These are phyloP conservation scores for Rhodophaea formosa DNA, from an alignment of 2,888 invertebrate genomes.

Conservation along the genomic window DNA sequence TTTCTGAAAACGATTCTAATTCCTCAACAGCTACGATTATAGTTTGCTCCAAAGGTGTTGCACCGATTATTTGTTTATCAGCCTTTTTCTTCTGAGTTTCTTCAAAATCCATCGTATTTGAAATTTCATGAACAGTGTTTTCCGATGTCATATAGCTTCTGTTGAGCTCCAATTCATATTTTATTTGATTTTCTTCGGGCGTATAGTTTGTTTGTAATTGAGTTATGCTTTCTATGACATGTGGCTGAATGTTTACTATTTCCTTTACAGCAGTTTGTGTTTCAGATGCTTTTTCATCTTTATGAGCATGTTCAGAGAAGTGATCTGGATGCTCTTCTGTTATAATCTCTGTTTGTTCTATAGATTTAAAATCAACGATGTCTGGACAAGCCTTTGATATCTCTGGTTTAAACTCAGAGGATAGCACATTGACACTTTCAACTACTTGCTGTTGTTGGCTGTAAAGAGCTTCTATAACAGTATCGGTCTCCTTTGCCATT, in stretches of 20 bases:
- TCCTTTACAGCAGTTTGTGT: conserved; percentile 44
- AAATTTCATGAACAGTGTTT: conserved; percentile 43
- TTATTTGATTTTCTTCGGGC: conserved; percentile 33
- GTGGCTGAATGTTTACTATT: conserved; percentile 44
- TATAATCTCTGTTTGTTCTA: conserved; percentile 38
- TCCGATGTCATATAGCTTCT: conserved; percentile 56
- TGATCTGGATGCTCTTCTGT: conserved; percentile 35
- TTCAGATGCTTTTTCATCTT: conserved; percentile 46
- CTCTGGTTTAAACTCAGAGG: conserved; percentile 23
- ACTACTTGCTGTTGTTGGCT: conserved; percentile 42
- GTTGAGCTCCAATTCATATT: conserved; percentile 45
- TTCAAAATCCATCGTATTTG: conserved; percentile 34
- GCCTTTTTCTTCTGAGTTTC: conserved; percentile 36
- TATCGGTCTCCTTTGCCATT: conserved; percentile 36
- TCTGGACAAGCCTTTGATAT: conserved; percentile 30
- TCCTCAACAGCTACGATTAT: conserved; percentile 48
- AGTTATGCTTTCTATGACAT: conserved; percentile 36
- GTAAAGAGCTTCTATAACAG: conserved; percentile 37
- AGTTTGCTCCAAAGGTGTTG: conserved; percentile 50
- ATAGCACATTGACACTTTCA: conserved; percentile 31
- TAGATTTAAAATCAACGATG: conserved; percentile 32
- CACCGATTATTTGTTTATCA: conserved; percentile 41
- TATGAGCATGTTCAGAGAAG: conserved; percentile 33
- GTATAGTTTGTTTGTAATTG: conserved; percentile 20
- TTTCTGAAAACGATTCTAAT: conserved; percentile 33